phyloP scores from a whole-genome alignment of 2,888 invertebrate genomes.

The Julus scanicus region DNA sequence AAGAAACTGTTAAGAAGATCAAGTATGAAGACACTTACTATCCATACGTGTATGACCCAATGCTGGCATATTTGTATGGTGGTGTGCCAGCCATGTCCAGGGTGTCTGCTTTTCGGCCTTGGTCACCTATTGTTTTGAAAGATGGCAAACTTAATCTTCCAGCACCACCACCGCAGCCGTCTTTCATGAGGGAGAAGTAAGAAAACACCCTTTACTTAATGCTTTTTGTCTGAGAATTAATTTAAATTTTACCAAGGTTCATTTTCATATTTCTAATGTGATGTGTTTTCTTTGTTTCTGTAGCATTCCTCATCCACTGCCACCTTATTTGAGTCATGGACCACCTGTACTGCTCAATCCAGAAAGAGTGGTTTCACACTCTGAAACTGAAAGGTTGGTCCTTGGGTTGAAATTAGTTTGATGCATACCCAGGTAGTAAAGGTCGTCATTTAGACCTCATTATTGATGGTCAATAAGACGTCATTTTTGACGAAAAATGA shows the following conservation, averaged over 20 bases:
- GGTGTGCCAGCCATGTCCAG: slow-evolving; percentile 50
- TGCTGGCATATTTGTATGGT: slow-evolving; percentile 54
- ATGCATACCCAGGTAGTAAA: too few relatives aligned
- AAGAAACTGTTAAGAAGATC: slow-evolving; percentile 57
- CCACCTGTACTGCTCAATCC: slow-evolving; percentile 88
- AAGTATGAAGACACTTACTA: slow-evolving; percentile 54
- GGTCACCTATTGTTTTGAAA: slow-evolving; percentile 55
- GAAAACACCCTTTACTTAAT: background rate
- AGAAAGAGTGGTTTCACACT: slow-evolving; percentile 83
- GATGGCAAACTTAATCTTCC: slow-evolving; percentile 57
- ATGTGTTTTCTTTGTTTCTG: background rate
- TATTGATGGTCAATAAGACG: too few relatives aligned
- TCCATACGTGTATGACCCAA: slow-evolving; percentile 56
- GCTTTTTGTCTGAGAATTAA: background rate
- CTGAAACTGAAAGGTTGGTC: slow-evolving; percentile 77
- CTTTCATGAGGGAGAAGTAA: slow-evolving; percentile 56
- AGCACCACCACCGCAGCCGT: background rate
- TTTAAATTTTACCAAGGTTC: background rate
- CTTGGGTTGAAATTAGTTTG: background rate
- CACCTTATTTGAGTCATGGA: slow-evolving; percentile 73
- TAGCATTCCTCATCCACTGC: slow-evolving; percentile 62
- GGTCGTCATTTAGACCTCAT: too few relatives aligned
- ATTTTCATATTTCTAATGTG: background rate
- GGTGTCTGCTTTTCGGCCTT: slow-evolving; percentile 58
- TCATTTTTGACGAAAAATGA: too few relatives aligned